Evolutionary conservation across 1,140 invertebrate species (phyloP).

Genomic region (Dendroctonus ponderosae): DNA sequence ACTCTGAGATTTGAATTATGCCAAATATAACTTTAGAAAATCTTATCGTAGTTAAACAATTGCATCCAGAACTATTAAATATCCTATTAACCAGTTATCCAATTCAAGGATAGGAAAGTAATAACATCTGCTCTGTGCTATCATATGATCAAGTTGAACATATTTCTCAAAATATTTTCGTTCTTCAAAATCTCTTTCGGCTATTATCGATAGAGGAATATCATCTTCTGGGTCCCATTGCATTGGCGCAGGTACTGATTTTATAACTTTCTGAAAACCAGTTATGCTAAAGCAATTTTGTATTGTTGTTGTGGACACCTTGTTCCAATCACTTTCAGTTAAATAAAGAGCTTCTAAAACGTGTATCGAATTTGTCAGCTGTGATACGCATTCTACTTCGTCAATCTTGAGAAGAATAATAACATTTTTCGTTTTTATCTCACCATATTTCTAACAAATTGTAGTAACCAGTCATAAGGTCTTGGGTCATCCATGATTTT

Average conservation of each 20-base stretch:
- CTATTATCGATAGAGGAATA: constrained; percentile 19
- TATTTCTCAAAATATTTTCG: constrained; percentile 1
- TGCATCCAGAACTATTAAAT: too few species aligned
- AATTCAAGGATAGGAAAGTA: too few species aligned
- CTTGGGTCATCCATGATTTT: constrained; percentile 11
- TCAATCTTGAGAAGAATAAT: too few species aligned
- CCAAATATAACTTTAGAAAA: too few species aligned
- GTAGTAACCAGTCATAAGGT: constrained; percentile 9
- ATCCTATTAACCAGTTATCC: too few species aligned
- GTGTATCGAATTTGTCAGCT: constrained; percentile 22
- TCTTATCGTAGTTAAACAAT: too few species aligned
- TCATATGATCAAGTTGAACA: constrained; percentile 1
- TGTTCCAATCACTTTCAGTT: constrained; percentile 21
- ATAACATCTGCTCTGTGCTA: constrained; percentile 22
- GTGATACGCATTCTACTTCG: constrained; percentile 14
- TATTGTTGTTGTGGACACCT: constrained; percentile 15
- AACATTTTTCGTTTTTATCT: constrained; percentile 53
- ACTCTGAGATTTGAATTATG: too few species aligned
- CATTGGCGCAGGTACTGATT: constrained; percentile 8
- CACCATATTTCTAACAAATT: constrained; percentile 46
- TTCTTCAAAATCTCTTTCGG: constrained; percentile 3
- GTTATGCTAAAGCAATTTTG: constrained; percentile 23
- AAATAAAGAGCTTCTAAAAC: constrained; percentile 21
- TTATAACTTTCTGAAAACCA: constrained; percentile 22
- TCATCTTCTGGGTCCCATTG: constrained; percentile 26